These are phyloP conservation scores for Panopea generosa DNA, from an alignment of 2,888 invertebrate genomes.

Conservation along the genomic window DNA sequence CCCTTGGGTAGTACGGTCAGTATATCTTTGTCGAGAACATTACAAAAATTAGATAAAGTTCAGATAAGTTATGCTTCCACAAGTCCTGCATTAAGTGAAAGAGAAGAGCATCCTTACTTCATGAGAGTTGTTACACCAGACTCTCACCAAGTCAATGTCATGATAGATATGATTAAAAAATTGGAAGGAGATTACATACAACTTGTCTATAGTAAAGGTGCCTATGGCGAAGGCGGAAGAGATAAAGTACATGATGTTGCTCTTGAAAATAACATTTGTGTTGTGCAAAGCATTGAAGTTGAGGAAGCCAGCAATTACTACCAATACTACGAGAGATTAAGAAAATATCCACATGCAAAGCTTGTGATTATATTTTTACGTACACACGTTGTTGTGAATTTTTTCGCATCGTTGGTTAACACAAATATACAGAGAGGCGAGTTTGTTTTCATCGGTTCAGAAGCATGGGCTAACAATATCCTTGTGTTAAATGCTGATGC, in stretches of 20 bases:
- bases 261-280: slow-evolving; percentile 37
- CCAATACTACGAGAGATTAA: slow-evolving; percentile 30
- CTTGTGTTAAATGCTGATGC: slow-evolving; percentile 21
- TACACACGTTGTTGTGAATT: slow-evolving; percentile 26
- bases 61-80: slow-evolving; percentile 60
- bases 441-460: slow-evolving; percentile 64
- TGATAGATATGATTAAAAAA: slow-evolving; percentile 48
- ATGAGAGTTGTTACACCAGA: slow-evolving; percentile 60
- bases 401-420: slow-evolving; percentile 15
- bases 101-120: slow-evolving; percentile 50
- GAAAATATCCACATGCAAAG: slow-evolving; percentile 41
- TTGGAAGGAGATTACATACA: slow-evolving; percentile 52
- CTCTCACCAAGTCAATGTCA: slow-evolving; percentile 52
- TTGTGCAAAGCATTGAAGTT: slow-evolving; percentile 40
- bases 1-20: slow-evolving; percentile 49
- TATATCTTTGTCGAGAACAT: slow-evolving; percentile 37
- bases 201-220: slow-evolving; percentile 60
- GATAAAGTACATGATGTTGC: slow-evolving; percentile 22
- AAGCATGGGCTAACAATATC: slow-evolving; percentile 43
- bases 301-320: slow-evolving; percentile 31
- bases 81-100: slow-evolving; percentile 51
- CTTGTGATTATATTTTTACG: slow-evolving; percentile 55
- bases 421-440: slow-evolving; percentile 37
- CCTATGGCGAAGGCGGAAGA: slow-evolving; percentile 60
- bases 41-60: slow-evolving; percentile 36